Conservation (phyloP, 2,113 vertebrate genomes). For the Anguilla rostrata region DNA sequence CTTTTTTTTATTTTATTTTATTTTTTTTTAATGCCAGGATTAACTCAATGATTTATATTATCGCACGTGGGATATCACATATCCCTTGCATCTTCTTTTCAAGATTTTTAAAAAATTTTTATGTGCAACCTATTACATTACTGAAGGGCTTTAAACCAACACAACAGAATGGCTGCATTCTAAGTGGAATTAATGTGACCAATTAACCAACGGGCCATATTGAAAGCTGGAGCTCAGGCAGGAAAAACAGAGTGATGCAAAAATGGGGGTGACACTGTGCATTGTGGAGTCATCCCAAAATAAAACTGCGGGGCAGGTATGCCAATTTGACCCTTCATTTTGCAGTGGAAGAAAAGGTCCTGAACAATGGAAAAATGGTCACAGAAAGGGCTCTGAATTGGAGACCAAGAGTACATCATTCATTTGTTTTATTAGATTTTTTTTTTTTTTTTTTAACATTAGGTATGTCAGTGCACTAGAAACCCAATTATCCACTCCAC, state of each 20-base stretch:
- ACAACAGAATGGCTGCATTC: constrained; percentile 56
- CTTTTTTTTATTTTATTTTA: neutral
- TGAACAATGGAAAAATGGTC: neutral
- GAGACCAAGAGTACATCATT: neutral
- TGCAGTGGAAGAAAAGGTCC: neutral
- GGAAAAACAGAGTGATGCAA: constrained; percentile 13
- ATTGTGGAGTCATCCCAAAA: neutral
- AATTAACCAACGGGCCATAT: constrained; percentile 49
- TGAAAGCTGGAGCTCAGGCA: constrained; percentile 58
- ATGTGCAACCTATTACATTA: neutral
- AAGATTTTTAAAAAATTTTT: too few species aligned
- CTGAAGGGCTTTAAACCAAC: constrained; percentile 40
- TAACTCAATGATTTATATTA: constrained; percentile 24
- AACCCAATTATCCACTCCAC: too few species aligned
- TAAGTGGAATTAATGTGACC: constrained; percentile 57
- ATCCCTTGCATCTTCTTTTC: too few species aligned
- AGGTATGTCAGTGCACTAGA: too few species aligned
- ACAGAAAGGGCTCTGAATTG: neutral
- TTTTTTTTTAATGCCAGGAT: constrained; percentile 26
- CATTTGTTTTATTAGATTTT: too few species aligned
- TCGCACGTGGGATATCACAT: constrained; percentile 13
- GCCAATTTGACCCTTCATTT: neutral
- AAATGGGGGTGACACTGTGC: neutral
- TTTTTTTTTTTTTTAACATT: too few species aligned
- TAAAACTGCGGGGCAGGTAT: neutral